Evolutionary conservation across 2,113 vertebrate species (phyloP).

Genomic region (Perca schrenkii): DNA sequence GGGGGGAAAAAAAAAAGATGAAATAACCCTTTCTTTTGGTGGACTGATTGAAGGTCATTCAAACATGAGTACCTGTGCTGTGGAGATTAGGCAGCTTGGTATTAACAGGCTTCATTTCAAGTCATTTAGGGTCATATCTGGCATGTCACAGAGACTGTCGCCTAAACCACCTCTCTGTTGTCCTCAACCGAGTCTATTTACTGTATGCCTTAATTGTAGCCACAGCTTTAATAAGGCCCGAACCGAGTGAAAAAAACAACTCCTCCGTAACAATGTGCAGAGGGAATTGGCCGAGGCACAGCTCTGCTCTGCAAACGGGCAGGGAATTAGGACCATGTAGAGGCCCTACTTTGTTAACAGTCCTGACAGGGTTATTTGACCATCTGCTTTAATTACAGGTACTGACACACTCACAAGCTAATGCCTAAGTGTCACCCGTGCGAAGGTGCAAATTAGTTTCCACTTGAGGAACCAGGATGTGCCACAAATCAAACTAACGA

Average conservation of each 20-base stretch:
- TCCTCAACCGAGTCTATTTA: slow-evolving; percentile 62
- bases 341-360: slow-evolving; percentile 71
- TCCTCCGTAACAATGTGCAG: slow-evolving; percentile 56
- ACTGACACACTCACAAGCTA: slow-evolving; percentile 70
- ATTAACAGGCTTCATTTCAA: slow-evolving; percentile 65
- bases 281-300: slow-evolving; percentile 66
- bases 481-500: slow-evolving; percentile 70
- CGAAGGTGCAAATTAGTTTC: slow-evolving; percentile 81
- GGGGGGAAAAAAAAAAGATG: slow-evolving; percentile 23
- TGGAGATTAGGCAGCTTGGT: slow-evolving; percentile 57
- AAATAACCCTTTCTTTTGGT: slow-evolving; percentile 35
- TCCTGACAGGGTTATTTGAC: slow-evolving; percentile 78
- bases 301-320: slow-evolving; percentile 67
- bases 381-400: slow-evolving; percentile 86
- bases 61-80: slow-evolving; percentile 58
- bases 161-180: slow-evolving; percentile 51
- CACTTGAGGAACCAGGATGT: slow-evolving; percentile 64
- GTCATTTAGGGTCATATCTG: slow-evolving; percentile 65
- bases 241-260: slow-evolving; percentile 64
- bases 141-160: slow-evolving; percentile 48
- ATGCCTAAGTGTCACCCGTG: slow-evolving; percentile 72
- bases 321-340: slow-evolving; percentile 71
- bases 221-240: slow-evolving; percentile 69
- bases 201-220: slow-evolving; percentile 67
- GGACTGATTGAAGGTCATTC: slow-evolving; percentile 63